A percentile compares a stretch with the other conserved stretches of the same genome.
These are phyloP conservation scores for Melinaea menophilus DNA, from an alignment of 2,888 invertebrate species.

Conservation along the genomic window DNA sequence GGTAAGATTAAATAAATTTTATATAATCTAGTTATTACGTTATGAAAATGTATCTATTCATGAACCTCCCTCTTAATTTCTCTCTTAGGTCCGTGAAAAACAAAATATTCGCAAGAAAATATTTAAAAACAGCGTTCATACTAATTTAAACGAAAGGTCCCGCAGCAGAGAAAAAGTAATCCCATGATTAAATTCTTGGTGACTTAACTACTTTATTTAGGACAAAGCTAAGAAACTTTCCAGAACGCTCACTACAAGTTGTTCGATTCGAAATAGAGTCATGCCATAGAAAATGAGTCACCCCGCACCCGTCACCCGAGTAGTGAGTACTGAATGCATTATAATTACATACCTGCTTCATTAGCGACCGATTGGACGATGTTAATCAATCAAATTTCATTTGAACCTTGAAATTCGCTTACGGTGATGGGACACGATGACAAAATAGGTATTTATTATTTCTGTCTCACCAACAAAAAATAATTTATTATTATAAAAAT, in stretches of 20 bases:
- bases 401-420: slow-evolving; percentile 38
- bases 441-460: slow-evolving; percentile 2
- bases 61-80: too few relatives aligned
- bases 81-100: neutral
- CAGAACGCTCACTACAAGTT: slow-evolving; percentile 64
- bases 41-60: too few relatives aligned
- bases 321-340: slow-evolving; percentile 23
- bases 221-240: slow-evolving; percentile 62
- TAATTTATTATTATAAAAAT: too few relatives aligned
- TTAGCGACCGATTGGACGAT: slow-evolving; percentile 34
- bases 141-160: slow-evolving; percentile 40
- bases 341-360: slow-evolving; percentile 32
- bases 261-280: slow-evolving; percentile 26
- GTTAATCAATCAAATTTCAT: slow-evolving; percentile 46
- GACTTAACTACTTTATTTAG: slow-evolving; percentile 66
- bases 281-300: too few relatives aligned
- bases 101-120: slow-evolving; percentile 25
- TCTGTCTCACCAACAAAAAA: neutral
- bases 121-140: slow-evolving; percentile 35
- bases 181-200: slow-evolving; percentile 64
- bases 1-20: too few relatives aligned
- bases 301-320: neutral
- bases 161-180: slow-evolving; percentile 50
- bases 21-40: too few relatives aligned
- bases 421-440: slow-evolving; percentile 20